phyloP scores from a whole-genome alignment of 2,888 invertebrate genomes.

The Acholoe squamosa region DNA sequence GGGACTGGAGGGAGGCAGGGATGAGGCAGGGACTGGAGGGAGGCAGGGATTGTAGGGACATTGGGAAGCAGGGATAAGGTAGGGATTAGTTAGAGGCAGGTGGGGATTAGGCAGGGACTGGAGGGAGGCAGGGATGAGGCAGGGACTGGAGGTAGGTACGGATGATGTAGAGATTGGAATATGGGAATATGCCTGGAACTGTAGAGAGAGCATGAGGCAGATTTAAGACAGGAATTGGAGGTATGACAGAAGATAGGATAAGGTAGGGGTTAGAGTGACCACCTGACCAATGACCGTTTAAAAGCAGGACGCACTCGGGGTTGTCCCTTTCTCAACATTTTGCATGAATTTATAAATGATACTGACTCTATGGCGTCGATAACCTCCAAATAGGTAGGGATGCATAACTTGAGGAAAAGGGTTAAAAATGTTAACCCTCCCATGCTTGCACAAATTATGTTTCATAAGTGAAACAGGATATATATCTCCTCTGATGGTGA shows the following conservation, averaged over 20 bases:
- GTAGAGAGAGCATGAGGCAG: neutral
- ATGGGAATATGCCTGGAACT: neutral
- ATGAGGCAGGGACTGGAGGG: neutral
- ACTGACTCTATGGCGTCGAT: no score
- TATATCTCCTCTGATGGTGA: no score
- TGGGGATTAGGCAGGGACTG: neutral
- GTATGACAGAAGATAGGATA: neutral
- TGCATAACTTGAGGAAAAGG: no score
- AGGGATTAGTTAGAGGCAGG: neutral
- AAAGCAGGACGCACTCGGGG: no score
- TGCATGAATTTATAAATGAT: no score
- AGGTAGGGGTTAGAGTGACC: neutral
- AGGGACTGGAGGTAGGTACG: neutral
- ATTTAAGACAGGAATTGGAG: neutral
- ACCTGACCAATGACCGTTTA: neutral
- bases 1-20: neutral
- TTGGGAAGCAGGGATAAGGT: neutral
- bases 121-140: neutral
- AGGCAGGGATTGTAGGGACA: neutral
- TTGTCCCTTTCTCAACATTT: no score
- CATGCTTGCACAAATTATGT: no score
- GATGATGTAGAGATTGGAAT: neutral
- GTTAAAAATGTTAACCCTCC: no score
- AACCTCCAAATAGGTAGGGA: no score
- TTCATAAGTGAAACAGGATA: no score